A percentile compares a stretch with the other conserved stretches of the same genome.
phyloP scores from a whole-genome alignment of 1,140 invertebrate genomes.

The Chrysopa pallens region DNA sequence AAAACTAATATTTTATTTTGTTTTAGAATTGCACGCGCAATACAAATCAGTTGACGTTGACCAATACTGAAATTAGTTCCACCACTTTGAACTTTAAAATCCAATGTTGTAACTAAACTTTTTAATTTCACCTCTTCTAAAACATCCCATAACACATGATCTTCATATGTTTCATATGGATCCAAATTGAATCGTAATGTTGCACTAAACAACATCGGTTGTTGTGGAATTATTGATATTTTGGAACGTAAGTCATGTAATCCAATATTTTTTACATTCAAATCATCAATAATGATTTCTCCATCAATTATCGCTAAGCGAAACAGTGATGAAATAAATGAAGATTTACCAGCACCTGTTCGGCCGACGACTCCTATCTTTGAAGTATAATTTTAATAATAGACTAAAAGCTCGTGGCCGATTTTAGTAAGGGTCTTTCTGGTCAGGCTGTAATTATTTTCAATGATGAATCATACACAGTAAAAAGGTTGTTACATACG shows the following conservation, averaged over 20 bases:
- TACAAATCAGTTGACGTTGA: constrained; percentile 55
- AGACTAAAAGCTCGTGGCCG: too few relatives aligned
- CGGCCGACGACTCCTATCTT: constrained; percentile 47
- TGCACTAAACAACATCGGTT: constrained; percentile 44
- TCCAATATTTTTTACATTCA: constrained; percentile 37
- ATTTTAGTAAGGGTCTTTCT: too few relatives aligned
- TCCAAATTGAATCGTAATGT: constrained; percentile 40
- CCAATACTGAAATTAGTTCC: constrained; percentile 67
- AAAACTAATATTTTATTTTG: constrained; percentile 32
- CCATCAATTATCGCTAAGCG: constrained; percentile 39
- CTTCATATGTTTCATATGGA: constrained; percentile 32
- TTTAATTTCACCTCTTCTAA: constrained; percentile 28
- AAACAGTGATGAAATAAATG: constrained; percentile 54
- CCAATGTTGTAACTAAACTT: constrained; percentile 26
- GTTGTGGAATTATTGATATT: constrained; percentile 53
- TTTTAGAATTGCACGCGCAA: constrained; percentile 56
- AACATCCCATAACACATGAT: constrained; percentile 15
- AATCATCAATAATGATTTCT: constrained; percentile 39
- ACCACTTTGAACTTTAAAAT: constrained; percentile 39
- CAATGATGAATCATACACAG: too few relatives aligned
- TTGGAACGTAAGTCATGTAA: constrained; percentile 39
- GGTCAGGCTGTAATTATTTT: too few relatives aligned
- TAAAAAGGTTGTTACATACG: too few relatives aligned
- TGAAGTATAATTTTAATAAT: too few relatives aligned
- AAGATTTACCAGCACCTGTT: constrained; percentile 73